A percentile compares a stretch with the other conserved stretches of the same genome.
Evolutionary conservation across 2,888 invertebrate species (phyloP).

Genomic region (Limenitis arthemis): DNA sequence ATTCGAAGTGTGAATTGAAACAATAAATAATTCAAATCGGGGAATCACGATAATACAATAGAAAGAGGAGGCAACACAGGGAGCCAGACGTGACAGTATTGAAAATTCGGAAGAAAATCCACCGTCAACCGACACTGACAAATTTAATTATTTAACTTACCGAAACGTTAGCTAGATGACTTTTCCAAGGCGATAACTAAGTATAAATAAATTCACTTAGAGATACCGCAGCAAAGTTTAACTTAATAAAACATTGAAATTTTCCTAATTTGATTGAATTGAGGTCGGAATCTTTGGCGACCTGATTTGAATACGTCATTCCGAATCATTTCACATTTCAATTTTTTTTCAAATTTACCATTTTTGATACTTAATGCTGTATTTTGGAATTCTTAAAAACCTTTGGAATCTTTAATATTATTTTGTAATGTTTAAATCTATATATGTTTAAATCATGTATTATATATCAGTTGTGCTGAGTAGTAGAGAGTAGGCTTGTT

Average conservation of each 20-base stretch:
- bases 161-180: conserved; percentile 70
- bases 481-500: too few species aligned
- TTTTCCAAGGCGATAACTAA: conserved; percentile 69
- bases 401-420: too few species aligned
- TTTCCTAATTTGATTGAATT: conserved; percentile 62
- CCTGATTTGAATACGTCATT: conserved; percentile 67
- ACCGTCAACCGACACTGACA: conserved; percentile 67
- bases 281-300: conserved; percentile 53
- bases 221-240: conserved; percentile 68
- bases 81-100: conserved; percentile 58
- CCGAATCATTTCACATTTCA: conserved; percentile 44
- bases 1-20: conserved; percentile 56
- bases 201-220: conserved; percentile 71
- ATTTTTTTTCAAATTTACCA: conserved; percentile 20
- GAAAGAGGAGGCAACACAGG: conserved; percentile 30
- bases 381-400: too few species aligned
- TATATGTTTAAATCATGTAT: too few species aligned
- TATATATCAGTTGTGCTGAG: too few species aligned
- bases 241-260: conserved; percentile 70
- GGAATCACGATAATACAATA: conserved; percentile 62
- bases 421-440: too few species aligned
- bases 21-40: conserved; percentile 69
- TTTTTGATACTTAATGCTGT: too few species aligned
- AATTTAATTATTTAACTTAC: conserved; percentile 71
- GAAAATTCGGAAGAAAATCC: conserved; percentile 62